phyloP scores from a whole-genome alignment of 1,140 invertebrate species.

The Leguminivora glycinivorella region DNA sequence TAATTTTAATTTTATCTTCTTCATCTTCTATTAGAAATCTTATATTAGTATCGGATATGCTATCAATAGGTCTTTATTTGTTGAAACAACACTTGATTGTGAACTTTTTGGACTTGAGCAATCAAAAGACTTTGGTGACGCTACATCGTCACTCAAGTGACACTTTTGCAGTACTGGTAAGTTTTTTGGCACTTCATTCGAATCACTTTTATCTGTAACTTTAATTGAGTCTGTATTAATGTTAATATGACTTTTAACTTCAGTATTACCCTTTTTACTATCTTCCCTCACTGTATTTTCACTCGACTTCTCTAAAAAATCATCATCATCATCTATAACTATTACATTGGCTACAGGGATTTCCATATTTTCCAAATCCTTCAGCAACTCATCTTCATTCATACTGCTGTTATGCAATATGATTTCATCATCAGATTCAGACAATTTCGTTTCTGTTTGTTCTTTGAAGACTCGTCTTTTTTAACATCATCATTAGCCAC shows the following conservation, averaged over 20 bases:
- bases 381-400: conserved; percentile 50
- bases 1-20: conserved; percentile 15
- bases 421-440: conserved; percentile 42
- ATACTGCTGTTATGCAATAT: conserved; percentile 40
- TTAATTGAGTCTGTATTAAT: conserved; percentile 3
- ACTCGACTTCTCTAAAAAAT: conserved; percentile 7
- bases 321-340: conserved; percentile 22
- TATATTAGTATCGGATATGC: conserved; percentile 36
- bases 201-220: not conserved
- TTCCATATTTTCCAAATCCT: conserved; percentile 55
- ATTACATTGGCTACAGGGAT: conserved; percentile 47
- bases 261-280: not conserved
- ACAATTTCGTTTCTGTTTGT: conserved; percentile 18
- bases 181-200: conserved; percentile 25
- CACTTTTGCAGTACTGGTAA: conserved; percentile 28
- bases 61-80: conserved; percentile 17
- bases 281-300: not conserved
- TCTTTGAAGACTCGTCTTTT: no score
- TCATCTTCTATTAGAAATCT: conserved; percentile 32
- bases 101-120: conserved; percentile 1
- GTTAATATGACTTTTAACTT: conserved; percentile 26
- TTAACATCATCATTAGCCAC: not conserved
- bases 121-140: conserved; percentile 16
- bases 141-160: not conserved
- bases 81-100: not conserved